Evolutionary conservation across 2,113 vertebrate species (phyloP), one percentile per base, ranked within the genome.

Genomic region (Ardeotis arabs): DNA sequence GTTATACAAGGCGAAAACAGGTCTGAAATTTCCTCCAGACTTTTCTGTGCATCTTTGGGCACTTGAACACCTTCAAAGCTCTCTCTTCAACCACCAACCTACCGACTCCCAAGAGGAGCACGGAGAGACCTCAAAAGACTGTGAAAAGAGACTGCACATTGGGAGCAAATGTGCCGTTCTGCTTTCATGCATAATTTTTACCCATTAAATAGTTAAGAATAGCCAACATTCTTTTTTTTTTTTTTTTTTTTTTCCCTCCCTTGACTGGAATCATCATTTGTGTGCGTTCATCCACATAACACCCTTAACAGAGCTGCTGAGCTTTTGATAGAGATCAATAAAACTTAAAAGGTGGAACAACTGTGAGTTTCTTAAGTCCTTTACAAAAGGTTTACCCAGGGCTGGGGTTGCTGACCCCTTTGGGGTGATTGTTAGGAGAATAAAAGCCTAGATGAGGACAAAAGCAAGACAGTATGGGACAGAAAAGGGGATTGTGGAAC

Each of bases 311-410:
- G 50, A 81, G 66, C 56, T 50, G 63, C 67, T 56, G 55, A 86
- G 87, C 58, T 96, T 96, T 94, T 84, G 58, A 66, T 28, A 89
- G 60, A 81, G 80, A 89, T 96, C 91, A 74, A 84, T 96, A 85
- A 93, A 92, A 93, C 73, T 79, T 87, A 55, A 96, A 89, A 88
- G 88, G 75, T 84, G 74, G 73, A 96, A 96, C 41, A 73, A 68
- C 64, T 78, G 59, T 52, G 76, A 92, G 31, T 73, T 95, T 96
- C 84, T 89, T 68, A 64, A 86, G 81, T 63, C 53, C 55, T 90
- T 92, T 90, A 84, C 68, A 76, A 87, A 84, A 93, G 81, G 11
- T 72, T 93, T 95, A 68, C 56, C 23, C 44, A 24, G 59, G 39
- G 52, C 52, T 84, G 60, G 76, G 52, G 52, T 81, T 90, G 39